A percentile compares a stretch with the other conserved stretches of the same genome.
phyloP scores from a whole-genome alignment of 1,140 invertebrate genomes.

The Caenorhabditis briggsae region DNA sequence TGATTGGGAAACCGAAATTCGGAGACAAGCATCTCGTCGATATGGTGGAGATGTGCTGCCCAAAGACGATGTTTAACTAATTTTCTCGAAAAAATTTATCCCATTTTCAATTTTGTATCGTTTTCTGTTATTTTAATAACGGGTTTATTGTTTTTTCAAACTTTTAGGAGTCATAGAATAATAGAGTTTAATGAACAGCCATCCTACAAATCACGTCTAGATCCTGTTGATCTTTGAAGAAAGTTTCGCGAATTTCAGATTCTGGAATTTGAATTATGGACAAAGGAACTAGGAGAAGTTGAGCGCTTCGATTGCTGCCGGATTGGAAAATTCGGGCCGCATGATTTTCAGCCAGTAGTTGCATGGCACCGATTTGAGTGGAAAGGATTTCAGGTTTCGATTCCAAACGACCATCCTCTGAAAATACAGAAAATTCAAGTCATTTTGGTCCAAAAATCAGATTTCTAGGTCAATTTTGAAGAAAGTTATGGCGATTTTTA shows the following conservation, averaged over 20 bases:
- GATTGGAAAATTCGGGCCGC: conserved; percentile 41
- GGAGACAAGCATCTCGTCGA: conserved; percentile 83
- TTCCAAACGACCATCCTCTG: conserved; percentile 37
- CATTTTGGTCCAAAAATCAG: no score
- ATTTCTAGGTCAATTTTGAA: no score
- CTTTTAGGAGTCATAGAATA: not conserved
- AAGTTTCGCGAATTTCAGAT: conserved; percentile 10
- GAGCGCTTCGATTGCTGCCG: not conserved
- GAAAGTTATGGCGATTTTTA: no score
- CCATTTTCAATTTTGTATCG: no score
- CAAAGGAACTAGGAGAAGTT: not conserved
- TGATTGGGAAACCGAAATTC: conserved; percentile 90
- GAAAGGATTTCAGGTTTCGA: not conserved
- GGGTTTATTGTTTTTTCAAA: not conserved
- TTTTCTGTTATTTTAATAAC: not conserved
- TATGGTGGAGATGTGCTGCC: conserved; percentile 73
- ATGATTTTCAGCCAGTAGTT: conserved; percentile 31
- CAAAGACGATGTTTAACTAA: conserved; percentile 56
- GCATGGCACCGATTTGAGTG: conserved; percentile 39
- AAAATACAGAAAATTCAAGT: not conserved
- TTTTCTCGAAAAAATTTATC: not conserved
- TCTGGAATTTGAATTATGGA: not conserved
- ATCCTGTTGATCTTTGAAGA: not conserved
- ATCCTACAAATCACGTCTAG: not conserved
- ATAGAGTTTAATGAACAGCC: conserved; percentile 13